Evolutionary conservation across 1,140 invertebrate genomes (phyloP).

Genomic region (Yoshiicerus persimilis): DNA sequence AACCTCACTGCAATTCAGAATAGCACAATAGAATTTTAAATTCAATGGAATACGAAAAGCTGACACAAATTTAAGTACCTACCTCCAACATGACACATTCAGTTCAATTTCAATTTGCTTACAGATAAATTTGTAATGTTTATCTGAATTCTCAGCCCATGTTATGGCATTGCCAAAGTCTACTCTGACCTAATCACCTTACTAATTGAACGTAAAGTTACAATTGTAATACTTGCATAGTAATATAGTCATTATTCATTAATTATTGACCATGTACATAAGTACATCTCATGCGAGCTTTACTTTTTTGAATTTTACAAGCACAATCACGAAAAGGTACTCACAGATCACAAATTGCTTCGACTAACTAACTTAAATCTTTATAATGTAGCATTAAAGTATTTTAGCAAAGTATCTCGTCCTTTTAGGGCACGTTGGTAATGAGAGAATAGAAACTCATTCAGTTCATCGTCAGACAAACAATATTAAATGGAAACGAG

Average conservation of each 20-base stretch:
- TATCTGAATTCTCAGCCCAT: not conserved
- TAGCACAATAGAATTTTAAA: too few species aligned
- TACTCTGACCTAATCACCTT: slow-evolving; percentile 9
- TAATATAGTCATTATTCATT: not conserved
- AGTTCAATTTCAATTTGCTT: not conserved
- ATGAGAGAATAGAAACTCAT: not conserved
- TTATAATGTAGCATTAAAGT: not conserved
- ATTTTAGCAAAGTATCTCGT: not conserved
- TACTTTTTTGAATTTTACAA: too few species aligned
- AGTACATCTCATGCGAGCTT: not conserved
- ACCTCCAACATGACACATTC: not conserved
- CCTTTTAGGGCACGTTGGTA: not conserved
- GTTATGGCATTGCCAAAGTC: not conserved
- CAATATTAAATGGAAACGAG: not conserved
- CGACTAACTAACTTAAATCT: not conserved
- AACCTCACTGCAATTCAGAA: too few species aligned
- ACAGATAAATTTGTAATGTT: not conserved
- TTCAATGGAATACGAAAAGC: not conserved
- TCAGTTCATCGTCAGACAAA: not conserved
- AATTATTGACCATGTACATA: not conserved
- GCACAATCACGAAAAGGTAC: not conserved
- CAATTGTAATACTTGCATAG: not conserved
- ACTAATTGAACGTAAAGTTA: slow-evolving; percentile 1
- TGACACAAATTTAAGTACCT: not conserved
- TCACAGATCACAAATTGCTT: not conserved